Percentiles rank a stretch among this genome's conserved stretches.
phyloP scores from a whole-genome alignment of 1,140 invertebrate species.

The Hypsibius dujardini region DNA sequence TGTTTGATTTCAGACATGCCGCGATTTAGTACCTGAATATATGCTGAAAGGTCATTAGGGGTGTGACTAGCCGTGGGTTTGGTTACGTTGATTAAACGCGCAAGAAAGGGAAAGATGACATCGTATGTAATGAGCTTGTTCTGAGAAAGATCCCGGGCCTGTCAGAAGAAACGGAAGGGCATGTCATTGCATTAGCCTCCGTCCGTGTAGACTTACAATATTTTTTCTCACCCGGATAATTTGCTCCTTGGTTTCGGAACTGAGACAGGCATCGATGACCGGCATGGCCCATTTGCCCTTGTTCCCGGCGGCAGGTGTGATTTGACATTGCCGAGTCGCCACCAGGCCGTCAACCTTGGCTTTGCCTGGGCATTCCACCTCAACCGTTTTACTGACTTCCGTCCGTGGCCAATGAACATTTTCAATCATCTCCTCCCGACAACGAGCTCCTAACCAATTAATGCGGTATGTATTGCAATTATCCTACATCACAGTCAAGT shows the following conservation, averaged over 20 bases:
- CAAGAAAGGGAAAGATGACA: not conserved
- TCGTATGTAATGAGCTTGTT: not conserved
- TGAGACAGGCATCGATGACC: not conserved
- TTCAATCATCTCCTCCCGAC: constrained; percentile 5
- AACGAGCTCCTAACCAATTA: too few species aligned
- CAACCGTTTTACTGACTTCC: not conserved
- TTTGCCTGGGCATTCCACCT: not conserved
- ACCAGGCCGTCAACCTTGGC: not conserved
- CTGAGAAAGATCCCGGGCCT: not conserved
- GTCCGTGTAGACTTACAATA: too few species aligned
- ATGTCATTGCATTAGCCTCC: too few species aligned
- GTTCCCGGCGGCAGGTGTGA: not conserved
- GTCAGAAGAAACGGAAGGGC: too few species aligned
- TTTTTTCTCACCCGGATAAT: too few species aligned
- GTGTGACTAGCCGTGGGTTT: not conserved
- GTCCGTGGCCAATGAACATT: not conserved
- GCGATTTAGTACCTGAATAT: too few species aligned
- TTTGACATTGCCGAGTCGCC: not conserved
- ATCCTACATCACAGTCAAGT: too few species aligned
- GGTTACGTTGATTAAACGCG: not conserved
- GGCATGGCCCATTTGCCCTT: not conserved
- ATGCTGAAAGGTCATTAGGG: not conserved
- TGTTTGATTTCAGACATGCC: too few species aligned
- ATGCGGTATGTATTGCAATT: too few species aligned
- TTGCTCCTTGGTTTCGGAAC: not conserved